Conservation (phyloP, 2,888 invertebrate genomes). For the Andrena dorsata region DNA sequence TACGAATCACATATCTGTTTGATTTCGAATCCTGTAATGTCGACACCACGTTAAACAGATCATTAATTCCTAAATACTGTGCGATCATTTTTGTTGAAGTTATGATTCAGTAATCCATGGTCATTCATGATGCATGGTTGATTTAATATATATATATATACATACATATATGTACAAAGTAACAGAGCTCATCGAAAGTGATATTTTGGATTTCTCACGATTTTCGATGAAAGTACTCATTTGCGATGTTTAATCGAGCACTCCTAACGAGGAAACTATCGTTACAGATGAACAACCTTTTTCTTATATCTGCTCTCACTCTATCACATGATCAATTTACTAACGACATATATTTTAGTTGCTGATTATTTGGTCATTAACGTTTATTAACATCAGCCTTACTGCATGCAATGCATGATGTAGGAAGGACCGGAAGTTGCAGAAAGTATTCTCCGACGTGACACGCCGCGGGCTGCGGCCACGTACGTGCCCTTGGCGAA, state of each 20-base stretch:
- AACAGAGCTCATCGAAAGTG: slow-evolving; percentile 58
- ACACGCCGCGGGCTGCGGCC: slow-evolving; percentile 83
- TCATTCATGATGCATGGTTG: slow-evolving; percentile 74
- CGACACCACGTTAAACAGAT: slow-evolving; percentile 51
- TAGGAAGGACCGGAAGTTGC: slow-evolving; percentile 84
- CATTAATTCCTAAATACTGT: slow-evolving; percentile 56
- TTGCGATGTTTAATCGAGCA: slow-evolving; percentile 68
- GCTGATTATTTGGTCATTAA: slow-evolving; percentile 78
- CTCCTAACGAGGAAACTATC: slow-evolving; percentile 46
- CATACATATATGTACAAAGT: slow-evolving; percentile 58
- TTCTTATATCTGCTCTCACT: slow-evolving; percentile 59
- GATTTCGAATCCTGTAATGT: slow-evolving; percentile 59
- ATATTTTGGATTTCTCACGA: slow-evolving; percentile 52
- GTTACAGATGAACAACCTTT: slow-evolving; percentile 35
- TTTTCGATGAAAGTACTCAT: slow-evolving; percentile 56
- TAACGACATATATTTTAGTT: slow-evolving; percentile 75
- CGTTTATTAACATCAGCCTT: slow-evolving; percentile 83
- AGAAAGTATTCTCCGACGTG: slow-evolving; percentile 83
- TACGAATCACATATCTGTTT: slow-evolving; percentile 62
- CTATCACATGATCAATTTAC: slow-evolving; percentile 70
- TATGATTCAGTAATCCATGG: slow-evolving; percentile 61
- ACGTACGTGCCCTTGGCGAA: slow-evolving; percentile 84
- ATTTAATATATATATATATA: slow-evolving; percentile 59
- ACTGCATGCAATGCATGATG: slow-evolving; percentile 84
- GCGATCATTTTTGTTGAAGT: slow-evolving; percentile 56